Percentiles rank a stretch among this genome's conserved stretches.
These are phyloP conservation scores for Urocyon cinereoargenteus DNA, from an alignment of 2,797 vertebrate species.

Conservation along the genomic window DNA sequence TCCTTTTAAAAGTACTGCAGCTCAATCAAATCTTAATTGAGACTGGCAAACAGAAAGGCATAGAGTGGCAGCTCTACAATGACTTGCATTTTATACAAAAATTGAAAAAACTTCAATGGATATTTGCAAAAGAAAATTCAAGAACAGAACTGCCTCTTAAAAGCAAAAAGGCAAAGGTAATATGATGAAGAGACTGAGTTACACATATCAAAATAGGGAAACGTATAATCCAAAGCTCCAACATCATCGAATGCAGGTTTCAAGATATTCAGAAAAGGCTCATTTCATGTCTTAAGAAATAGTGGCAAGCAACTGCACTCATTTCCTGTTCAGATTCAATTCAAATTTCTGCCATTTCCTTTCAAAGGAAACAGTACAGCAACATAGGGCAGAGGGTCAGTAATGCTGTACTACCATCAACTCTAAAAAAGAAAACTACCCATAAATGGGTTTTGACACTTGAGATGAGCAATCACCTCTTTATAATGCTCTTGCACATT, in stretches of 20 bases:
- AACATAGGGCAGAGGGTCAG: slow-evolving; percentile 57
- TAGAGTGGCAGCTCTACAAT: slow-evolving; percentile 75
- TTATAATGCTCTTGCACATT: slow-evolving; percentile 29
- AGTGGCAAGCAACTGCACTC: slow-evolving; percentile 73
- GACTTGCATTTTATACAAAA: slow-evolving; percentile 84
- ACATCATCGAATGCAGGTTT: slow-evolving; percentile 64
- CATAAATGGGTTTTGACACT: slow-evolving; percentile 57
- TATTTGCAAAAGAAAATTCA: slow-evolving; percentile 15
- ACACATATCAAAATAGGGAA: slow-evolving; percentile 43
- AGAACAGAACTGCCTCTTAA: slow-evolving; percentile 17
- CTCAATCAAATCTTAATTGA: slow-evolving; percentile 75
- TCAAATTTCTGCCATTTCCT: slow-evolving; percentile 85
- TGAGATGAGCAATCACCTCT: slow-evolving; percentile 48
- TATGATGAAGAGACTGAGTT: slow-evolving; percentile 11
- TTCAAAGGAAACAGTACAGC: slow-evolving; percentile 78
- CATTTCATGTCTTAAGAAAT: slow-evolving; percentile 77
- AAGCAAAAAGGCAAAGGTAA: slow-evolving; percentile 21
- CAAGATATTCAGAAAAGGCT: slow-evolving; percentile 63
- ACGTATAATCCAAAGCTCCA: slow-evolving; percentile 30
- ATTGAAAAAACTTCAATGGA: slow-evolving; percentile 61
- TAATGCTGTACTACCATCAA: slow-evolving; percentile 44
- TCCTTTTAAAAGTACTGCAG: slow-evolving; percentile 59
- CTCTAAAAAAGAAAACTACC: slow-evolving; percentile 35
- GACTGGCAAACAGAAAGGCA: slow-evolving; percentile 71
- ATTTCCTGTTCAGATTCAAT: slow-evolving; percentile 82